Evolutionary conservation across 2,888 invertebrate genomes (phyloP), one percentile per base, ranked within the genome.

Genomic region (Hipparchia sbordonii): DNA sequence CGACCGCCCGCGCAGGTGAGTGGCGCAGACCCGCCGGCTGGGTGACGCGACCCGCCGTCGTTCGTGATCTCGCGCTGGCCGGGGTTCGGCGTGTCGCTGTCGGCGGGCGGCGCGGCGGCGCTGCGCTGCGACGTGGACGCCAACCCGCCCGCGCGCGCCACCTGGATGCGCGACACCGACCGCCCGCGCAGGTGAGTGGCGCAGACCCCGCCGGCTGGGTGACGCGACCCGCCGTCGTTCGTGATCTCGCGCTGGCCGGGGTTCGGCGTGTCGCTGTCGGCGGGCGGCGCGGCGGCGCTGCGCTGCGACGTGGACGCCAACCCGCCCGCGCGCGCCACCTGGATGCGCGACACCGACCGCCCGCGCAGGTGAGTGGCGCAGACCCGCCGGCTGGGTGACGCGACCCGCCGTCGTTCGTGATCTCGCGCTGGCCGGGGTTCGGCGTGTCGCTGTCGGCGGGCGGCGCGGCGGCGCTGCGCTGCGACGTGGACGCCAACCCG

Each of bases 251-350:
- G 98, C 79, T 96, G 97, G 91, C 98, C 98, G n/a, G 98, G 97
- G 67, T 98, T 98, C 89, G 98, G 98, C 69, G 96, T 97, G 88
- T 96, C 98, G 48, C 95, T 98, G 80, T 95, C 96, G 76, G 98
- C 98, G 87, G 98, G 98, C 75, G 97, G 97, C 86, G 96, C 97
- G 76, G 97, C 98, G 76, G 97, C 97, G 72, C 92, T 98, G 80
- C 97, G 97, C 88, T 98, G 98, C 84, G 97, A 98, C 89, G 98
- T 98, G 77, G 98, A 98, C 92, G 97, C 98, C 82, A 98, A 98
- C 93, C 98, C 98, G 13, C 96, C 96, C 71, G 97, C 98, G 70
- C 94, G 96, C 67, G 97, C 98, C 67, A 95, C 97, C 82, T 98
- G 98, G 98, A 96, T 97, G 81, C 93, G 96, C 77, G 95, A 95